Percentiles rank a stretch among this genome's conserved stretches.
phyloP scores from a whole-genome alignment of 2,797 vertebrate genomes.

The Pseudomugil tenellus region DNA sequence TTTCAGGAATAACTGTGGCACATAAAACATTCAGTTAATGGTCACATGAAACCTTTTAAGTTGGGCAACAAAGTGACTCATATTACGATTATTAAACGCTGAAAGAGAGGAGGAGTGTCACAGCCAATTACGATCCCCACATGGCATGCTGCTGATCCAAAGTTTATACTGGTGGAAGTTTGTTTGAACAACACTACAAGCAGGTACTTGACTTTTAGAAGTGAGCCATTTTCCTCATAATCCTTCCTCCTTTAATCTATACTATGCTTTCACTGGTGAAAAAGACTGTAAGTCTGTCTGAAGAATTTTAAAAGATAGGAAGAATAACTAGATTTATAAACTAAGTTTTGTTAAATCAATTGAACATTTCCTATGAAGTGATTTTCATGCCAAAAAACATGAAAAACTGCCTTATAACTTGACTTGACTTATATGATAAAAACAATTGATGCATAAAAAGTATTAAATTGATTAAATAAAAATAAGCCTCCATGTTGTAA shows the following conservation, averaged over 20 bases:
- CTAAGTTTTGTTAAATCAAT: constrained; percentile 22
- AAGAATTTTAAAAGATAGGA: constrained; percentile 13
- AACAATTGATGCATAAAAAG: no score
- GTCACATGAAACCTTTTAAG: constrained; percentile 26
- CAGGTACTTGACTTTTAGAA: constrained; percentile 20
- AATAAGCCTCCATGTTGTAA: no score
- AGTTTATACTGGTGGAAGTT: constrained; percentile 21
- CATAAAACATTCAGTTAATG: constrained; percentile 30
- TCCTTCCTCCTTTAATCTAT: constrained; percentile 36
- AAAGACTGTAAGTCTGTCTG: constrained; percentile 21
- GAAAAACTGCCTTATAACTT: no score
- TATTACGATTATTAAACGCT: constrained; percentile 45
- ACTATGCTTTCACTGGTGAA: constrained; percentile 16
- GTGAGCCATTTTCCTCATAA: constrained; percentile 1
- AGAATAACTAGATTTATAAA: constrained; percentile 14
- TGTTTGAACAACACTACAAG: constrained; percentile 31
- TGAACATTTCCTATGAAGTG: no score
- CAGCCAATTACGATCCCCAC: constrained; percentile 48
- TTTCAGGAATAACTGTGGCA: constrained; percentile 53
- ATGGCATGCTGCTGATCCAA: constrained; percentile 26
- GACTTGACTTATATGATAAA: no score
- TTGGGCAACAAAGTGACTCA: constrained; percentile 14
- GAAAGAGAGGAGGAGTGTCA: constrained; percentile 19
- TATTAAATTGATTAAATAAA: no score
- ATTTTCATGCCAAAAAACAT: no score